phyloP scores from a whole-genome alignment of 2,797 vertebrate species.

The Agapornis canus region DNA sequence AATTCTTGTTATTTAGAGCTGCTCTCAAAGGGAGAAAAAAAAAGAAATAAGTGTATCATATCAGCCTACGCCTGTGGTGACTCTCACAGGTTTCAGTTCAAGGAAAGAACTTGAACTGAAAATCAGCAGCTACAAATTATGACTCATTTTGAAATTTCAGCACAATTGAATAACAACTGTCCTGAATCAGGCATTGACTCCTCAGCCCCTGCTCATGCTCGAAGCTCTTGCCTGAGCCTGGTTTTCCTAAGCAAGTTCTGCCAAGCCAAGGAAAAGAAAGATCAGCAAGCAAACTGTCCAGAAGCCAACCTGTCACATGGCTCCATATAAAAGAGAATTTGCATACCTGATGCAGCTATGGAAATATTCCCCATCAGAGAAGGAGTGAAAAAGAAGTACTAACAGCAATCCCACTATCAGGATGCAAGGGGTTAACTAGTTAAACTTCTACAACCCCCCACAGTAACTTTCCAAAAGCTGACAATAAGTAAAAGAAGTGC shows the following conservation, averaged over 20 bases:
- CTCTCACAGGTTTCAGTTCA: slow-evolving; percentile 62
- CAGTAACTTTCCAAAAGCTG: slow-evolving; percentile 81
- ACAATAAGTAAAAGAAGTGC: slow-evolving; percentile 85
- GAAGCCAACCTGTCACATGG: slow-evolving; percentile 59
- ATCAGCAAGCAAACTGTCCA: slow-evolving; percentile 1
- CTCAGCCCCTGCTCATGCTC: neutral
- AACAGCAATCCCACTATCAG: neutral
- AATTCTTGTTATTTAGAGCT: slow-evolving; percentile 56
- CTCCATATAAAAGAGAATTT: slow-evolving; percentile 62
- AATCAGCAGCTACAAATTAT: slow-evolving; percentile 39
- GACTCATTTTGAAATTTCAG: slow-evolving; percentile 53
- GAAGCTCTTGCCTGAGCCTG: neutral
- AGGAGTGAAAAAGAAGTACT: neutral
- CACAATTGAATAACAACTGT: neutral
- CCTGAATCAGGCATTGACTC: neutral
- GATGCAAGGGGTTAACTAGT: slow-evolving; percentile 80
- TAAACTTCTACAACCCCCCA: slow-evolving; percentile 82
- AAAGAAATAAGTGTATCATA: slow-evolving; percentile 5
- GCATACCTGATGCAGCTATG: slow-evolving; percentile 69
- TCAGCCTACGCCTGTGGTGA: slow-evolving; percentile 56
- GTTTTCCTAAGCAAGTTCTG: neutral
- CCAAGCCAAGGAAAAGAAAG: slow-evolving; percentile 7
- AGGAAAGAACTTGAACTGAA: slow-evolving; percentile 33
- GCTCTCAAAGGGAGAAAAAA: neutral
- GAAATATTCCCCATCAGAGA: slow-evolving; percentile 27